Evolutionary conservation across 2,113 vertebrate genomes (phyloP).

Genomic region (Microcebus murinus): DNA sequence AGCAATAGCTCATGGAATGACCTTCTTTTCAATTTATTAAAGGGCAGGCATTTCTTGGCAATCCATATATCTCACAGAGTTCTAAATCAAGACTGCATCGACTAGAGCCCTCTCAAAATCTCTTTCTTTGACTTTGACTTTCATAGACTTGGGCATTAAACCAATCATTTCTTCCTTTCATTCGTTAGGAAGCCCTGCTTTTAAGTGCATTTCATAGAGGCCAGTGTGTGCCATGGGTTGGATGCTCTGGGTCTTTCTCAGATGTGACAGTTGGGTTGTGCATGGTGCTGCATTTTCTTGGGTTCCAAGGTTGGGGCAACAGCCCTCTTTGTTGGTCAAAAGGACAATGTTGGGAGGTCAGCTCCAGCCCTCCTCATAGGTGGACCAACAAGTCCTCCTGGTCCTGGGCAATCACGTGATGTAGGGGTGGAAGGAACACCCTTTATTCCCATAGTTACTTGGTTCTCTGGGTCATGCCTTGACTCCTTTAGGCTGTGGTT

Average conservation of each 20-base stretch:
- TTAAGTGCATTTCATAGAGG: neutral
- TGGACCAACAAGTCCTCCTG: accelerated
- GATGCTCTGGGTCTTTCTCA: neutral
- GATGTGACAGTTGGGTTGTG: neutral
- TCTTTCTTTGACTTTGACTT: constrained; percentile 3
- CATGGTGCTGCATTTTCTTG: neutral
- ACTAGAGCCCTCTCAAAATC: neutral
- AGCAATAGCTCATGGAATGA: constrained; percentile 69
- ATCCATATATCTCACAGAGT: constrained; percentile 36
- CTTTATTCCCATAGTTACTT: neutral
- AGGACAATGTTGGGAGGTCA: neutral
- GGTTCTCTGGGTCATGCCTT: neutral
- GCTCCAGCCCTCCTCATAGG: neutral
- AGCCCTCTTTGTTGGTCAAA: neutral
- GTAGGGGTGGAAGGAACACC: neutral
- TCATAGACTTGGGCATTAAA: neutral
- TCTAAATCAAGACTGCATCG: constrained; percentile 51
- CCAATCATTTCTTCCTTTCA: neutral
- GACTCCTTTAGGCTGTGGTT: neutral
- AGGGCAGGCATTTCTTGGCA: constrained; percentile 67
- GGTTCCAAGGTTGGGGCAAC: neutral
- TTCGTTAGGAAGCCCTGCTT: neutral
- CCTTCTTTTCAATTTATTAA: constrained; percentile 63
- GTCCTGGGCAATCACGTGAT: neutral
- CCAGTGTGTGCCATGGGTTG: neutral